Base-by-base conservation (phyloP, 2,888 invertebrate genomes). In the Bugulina stolonifera region DNA sequence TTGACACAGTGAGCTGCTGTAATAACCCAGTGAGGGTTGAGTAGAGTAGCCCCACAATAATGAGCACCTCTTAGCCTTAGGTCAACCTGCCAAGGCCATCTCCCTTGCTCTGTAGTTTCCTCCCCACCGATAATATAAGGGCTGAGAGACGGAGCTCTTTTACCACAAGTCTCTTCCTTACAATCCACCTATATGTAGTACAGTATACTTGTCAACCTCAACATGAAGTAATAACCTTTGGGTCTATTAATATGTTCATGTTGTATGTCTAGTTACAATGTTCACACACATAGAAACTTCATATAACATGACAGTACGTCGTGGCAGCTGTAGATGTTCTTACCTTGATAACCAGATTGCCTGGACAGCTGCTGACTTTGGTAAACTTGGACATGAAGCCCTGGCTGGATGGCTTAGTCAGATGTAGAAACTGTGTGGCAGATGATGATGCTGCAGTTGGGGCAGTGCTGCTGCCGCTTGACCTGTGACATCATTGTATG, bases 1-100 rank as follows among this genome's bases (percentile, higher is more conserved):
- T n/a, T 32, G 32, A 83, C 78, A 74, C 83, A 83, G 74, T 83
- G 83, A 0, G 82, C 82, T 0, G 83, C 83, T 0, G 83, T 82
- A 10, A 83, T 75, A 1, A 83, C 80, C 81, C 82, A 82, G 25
- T 79, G 77, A 0, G 82, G 82, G 0, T 80, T 78, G 25, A 83
- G 79, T 18, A 83, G 75, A 1, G 82, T 83, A 0, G 82, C 83
- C 0, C 82, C 83, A 73, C 83, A 83, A 73, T 81, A 81, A 74
- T 83, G 83, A 54, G 75, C 76, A 3, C 76, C 75, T 1, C 72
- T 69, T 10, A 22, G 75, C 73, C 64, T 78, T 77, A 80, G 29
- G 1, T 79, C 77, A 0, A 75, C 78, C 73, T 77, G 76, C 80
- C 81, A 81, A 0, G 81, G 81, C 77, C 79, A 79, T 22, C 73